These are phyloP conservation scores for Thymallus thymallus DNA, from an alignment of 2,113 vertebrate genomes.

Conservation along the genomic window DNA sequence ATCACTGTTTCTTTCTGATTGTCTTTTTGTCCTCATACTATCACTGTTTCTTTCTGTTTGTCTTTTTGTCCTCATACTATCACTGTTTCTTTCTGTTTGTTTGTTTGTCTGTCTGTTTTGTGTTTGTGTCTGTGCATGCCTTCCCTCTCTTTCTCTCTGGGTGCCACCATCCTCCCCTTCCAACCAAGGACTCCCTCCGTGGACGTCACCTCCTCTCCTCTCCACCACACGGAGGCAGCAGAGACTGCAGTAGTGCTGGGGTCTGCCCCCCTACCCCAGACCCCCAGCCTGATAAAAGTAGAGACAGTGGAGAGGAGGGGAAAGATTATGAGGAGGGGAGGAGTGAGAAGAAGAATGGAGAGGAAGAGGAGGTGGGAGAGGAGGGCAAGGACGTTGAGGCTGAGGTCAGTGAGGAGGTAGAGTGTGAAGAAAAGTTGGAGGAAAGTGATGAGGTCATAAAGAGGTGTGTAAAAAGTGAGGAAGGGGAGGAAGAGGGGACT, in stretches of 20 bases:
- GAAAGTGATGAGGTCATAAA: neutral
- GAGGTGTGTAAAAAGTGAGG: conserved; percentile 5
- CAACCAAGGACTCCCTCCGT: conserved; percentile 59
- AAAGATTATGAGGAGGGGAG: neutral
- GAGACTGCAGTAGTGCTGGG: conserved; percentile 37
- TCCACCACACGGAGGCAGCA: conserved; percentile 22
- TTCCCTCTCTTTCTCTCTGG: conserved; percentile 7
- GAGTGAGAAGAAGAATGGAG: neutral
- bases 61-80: no score
- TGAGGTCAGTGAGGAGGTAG: neutral
- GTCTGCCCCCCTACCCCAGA: conserved; percentile 6
- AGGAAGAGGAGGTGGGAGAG: conserved; percentile 12
- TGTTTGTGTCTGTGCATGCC: neutral
- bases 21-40: no score
- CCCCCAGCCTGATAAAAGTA: neutral
- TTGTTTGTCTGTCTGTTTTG: neutral
- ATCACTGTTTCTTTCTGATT: no score
- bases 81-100: no score
- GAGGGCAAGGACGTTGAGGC: conserved; percentile 9
- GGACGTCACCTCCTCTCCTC: conserved; percentile 46
- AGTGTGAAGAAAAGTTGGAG: conserved; percentile 1
- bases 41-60: no score
- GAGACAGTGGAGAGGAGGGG: conserved; percentile 25
- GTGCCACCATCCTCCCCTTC: neutral
- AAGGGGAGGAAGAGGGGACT: conserved; percentile 39